Percentiles rank a stretch among this genome's conserved stretches.
phyloP scores from a whole-genome alignment of 2,113 vertebrate species.

The Rhabdornis inornatus region DNA sequence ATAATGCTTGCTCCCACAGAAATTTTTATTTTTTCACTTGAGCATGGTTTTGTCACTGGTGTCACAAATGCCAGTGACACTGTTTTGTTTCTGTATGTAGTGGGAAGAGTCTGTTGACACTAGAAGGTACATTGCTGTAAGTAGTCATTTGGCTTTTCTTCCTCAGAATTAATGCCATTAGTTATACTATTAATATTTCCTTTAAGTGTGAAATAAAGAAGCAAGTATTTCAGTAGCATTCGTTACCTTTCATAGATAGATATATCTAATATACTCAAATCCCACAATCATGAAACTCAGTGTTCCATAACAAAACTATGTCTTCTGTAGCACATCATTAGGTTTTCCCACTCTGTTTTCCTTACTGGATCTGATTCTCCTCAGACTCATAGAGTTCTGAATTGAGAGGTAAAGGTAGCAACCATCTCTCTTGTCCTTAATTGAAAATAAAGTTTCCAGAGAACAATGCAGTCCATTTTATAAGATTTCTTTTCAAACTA shows the following conservation, averaged over 20 bases:
- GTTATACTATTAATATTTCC: background rate
- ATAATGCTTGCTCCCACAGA: background rate
- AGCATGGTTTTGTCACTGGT: background rate
- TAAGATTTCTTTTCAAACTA: background rate
- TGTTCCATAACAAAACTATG: background rate
- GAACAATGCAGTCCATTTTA: background rate
- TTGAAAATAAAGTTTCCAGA: background rate
- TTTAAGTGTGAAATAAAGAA: background rate
- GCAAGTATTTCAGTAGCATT: background rate
- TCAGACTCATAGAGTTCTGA: background rate
- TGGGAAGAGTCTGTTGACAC: background rate
- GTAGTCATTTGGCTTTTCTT: background rate
- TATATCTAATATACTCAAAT: no score
- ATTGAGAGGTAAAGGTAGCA: background rate
- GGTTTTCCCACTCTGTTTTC: background rate
- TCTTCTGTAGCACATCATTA: background rate
- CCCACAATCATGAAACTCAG: background rate
- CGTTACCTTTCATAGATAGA: background rate
- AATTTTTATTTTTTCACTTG: background rate
- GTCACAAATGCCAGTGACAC: background rate
- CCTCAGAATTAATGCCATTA: background rate
- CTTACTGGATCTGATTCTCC: background rate
- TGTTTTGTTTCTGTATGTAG: background rate
- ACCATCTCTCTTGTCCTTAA: background rate
- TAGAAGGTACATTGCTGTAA: background rate